Base-by-base conservation (phyloP, 2,797 vertebrate species). In the Morus bassanus region DNA sequence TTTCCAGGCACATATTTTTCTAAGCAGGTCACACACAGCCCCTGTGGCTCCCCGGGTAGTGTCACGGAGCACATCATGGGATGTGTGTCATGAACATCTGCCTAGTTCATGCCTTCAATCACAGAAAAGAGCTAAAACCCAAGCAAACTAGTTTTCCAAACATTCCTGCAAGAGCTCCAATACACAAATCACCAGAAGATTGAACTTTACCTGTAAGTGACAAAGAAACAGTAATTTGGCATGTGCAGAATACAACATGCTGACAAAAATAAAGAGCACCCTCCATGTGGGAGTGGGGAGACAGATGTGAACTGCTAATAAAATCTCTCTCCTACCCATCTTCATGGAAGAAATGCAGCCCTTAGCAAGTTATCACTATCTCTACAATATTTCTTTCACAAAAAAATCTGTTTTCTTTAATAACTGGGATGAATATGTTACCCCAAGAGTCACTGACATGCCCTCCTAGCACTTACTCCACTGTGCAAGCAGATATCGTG, bases 221-320 rank as follows among this genome's bases (percentile, higher is more conserved):
- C 61, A 93, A 86, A 72, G 53, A 73, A 91, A 80, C 28, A 94
- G 70, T 11, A 37, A 68, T 91, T 95, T 96, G 94, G 61, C 88
- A 88, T 86, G 51, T 82, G 56, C 79, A 95, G 88, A 96, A 86
- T 53, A 79, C 53, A 93, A 79, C 46, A 77, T 35, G 50, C 46
- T 93, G 74, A 75, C 41, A 91, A 93, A 96, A 91, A 93, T 61
- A 94, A 96, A 91, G 83, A 95, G 48, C 85, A 82, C 30, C 22
- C 70, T 88, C 76, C 51, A 74, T 88, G 31, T 56, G 76, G 73
- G 53, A 89, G 73, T 89, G 74, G 63, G 87, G 72, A 96, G 69
- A 91, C 31, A 89, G 41, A 46, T 45, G 85, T 51, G 69, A 80
- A 73, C 45, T 27, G 13, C 31, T 79, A 88, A 96, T 73, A 70